phyloP scores from a whole-genome alignment of 1,140 invertebrate genomes.

The Scaptomyza graminum region DNA sequence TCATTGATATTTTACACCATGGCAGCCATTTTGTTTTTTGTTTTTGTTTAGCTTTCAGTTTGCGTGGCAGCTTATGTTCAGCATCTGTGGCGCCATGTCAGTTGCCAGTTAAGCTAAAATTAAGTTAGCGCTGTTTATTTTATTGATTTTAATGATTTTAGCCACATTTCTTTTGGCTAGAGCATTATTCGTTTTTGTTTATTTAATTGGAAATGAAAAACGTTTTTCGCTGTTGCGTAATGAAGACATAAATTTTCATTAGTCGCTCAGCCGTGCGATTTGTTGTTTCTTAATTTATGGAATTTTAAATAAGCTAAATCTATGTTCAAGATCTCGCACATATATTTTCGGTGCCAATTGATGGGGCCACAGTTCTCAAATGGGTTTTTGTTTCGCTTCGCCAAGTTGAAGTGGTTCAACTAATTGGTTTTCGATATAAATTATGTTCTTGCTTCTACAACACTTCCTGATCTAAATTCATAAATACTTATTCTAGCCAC shows the following conservation, averaged over 20 bases:
- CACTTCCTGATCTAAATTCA: background rate
- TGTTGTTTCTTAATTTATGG: conserved; percentile 74
- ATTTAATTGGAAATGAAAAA: conserved; percentile 61
- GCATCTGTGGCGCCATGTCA: conserved; percentile 58
- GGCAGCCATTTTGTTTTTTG: conserved; percentile 34
- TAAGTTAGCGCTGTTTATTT: conserved; percentile 63
- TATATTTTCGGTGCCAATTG: conserved; percentile 33
- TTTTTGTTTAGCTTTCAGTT: conserved; percentile 5
- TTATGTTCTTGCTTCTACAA: too few species aligned
- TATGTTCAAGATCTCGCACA: conserved; percentile 14
- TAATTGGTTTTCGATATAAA: conserved; percentile 24
- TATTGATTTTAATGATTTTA: conserved; percentile 81
- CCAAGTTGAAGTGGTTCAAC: conserved; percentile 35
- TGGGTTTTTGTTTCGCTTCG: conserved; percentile 17
- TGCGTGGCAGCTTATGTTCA: conserved; percentile 23
- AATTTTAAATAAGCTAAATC: conserved; percentile 68
- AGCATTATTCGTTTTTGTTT: conserved; percentile 26
- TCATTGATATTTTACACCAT: conserved; percentile 4
- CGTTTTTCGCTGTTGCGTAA: conserved; percentile 50
- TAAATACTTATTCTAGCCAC: background rate
- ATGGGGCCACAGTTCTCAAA: conserved; percentile 26
- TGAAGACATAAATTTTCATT: conserved; percentile 79
- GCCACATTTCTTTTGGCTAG: conserved; percentile 61
- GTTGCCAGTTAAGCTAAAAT: conserved; percentile 41
- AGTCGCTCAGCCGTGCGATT: conserved; percentile 35